A percentile compares a stretch with the other conserved stretches of the same genome.
These are phyloP conservation scores for Acanthosoma haemorrhoidale DNA, from an alignment of 2,888 invertebrate genomes.

Conservation along the genomic window DNA sequence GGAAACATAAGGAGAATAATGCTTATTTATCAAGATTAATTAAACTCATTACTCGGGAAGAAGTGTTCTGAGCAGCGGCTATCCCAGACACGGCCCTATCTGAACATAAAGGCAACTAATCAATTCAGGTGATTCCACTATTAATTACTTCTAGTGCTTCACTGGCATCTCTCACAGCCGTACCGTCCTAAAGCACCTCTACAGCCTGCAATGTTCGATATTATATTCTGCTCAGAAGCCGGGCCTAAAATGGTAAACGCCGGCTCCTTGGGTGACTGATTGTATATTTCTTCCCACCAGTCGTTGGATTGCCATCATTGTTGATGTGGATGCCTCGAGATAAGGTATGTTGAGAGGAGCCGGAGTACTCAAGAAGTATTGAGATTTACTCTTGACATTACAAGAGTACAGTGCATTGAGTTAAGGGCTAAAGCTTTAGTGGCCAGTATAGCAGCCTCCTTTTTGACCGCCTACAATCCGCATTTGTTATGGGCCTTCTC, in stretches of 20 bases:
- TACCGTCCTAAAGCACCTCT: neutral
- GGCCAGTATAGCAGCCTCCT: too few relatives aligned
- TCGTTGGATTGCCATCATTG: constrained; percentile 17
- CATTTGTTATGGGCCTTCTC: too few relatives aligned
- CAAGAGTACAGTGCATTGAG: constrained; percentile 24
- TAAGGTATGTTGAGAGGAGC: constrained; percentile 15
- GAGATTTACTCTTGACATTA: constrained; percentile 22
- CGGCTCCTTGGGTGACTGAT: neutral
- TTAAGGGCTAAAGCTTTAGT: constrained; percentile 11
- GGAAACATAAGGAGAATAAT: too few relatives aligned
- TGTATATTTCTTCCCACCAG: constrained; percentile 19
- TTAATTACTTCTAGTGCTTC: constrained; percentile 1
- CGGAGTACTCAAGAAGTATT: neutral
- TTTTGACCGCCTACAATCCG: too few relatives aligned
- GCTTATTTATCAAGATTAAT: too few relatives aligned
- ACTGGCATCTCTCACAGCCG: neutral
- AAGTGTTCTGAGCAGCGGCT: constrained; percentile 4
- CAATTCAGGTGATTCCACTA: constrained; percentile 3
- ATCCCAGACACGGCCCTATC: too few relatives aligned
- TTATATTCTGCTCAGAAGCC: neutral
- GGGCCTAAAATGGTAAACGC: constrained; percentile 5
- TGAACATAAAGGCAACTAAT: constrained; percentile 10
- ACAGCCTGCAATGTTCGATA: too few relatives aligned
- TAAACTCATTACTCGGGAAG: too few relatives aligned
- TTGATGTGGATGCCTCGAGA: neutral